Conservation (phyloP, 2,113 vertebrate genomes). For the Lophura nycthemera region DNA sequence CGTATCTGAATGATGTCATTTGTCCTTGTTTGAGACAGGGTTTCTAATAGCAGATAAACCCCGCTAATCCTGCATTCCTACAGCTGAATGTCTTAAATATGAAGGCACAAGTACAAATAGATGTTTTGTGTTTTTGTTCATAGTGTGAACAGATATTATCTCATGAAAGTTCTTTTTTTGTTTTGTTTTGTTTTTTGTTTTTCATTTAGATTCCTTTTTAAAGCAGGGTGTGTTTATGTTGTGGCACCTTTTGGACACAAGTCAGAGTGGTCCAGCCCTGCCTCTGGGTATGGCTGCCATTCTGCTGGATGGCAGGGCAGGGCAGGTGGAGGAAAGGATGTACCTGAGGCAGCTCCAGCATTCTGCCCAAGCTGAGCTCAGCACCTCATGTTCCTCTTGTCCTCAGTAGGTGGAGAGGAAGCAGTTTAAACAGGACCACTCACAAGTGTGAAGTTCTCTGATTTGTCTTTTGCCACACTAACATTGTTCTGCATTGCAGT, state of each 20-base stretch:
- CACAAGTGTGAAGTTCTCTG: not conserved
- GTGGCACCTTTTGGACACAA: not conserved
- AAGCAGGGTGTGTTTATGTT: not conserved
- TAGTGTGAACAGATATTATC: not conserved
- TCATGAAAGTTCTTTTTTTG: not conserved
- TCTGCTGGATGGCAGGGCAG: too few species aligned
- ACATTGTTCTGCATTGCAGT: not conserved
- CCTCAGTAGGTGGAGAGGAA: not conserved
- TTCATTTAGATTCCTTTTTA: not conserved
- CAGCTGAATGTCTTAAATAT: not conserved
- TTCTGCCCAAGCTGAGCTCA: not conserved
- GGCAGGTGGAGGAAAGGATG: not conserved
- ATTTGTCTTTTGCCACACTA: not conserved
- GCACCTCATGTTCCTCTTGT: not conserved
- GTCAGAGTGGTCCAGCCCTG: not conserved
- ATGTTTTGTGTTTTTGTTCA: not conserved
- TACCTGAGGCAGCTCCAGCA: not conserved
- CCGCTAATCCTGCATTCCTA: not conserved
- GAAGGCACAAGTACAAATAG: not conserved
- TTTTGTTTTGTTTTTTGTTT: not conserved
- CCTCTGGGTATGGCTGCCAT: rapidly evolving
- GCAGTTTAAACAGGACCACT: not conserved
- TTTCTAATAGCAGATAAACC: not conserved
- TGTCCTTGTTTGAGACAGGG: not conserved
- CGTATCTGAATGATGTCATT: not conserved